These are phyloP conservation scores for Brassicogethes aeneus DNA, from an alignment of 2,888 invertebrate species.

Conservation along the genomic window DNA sequence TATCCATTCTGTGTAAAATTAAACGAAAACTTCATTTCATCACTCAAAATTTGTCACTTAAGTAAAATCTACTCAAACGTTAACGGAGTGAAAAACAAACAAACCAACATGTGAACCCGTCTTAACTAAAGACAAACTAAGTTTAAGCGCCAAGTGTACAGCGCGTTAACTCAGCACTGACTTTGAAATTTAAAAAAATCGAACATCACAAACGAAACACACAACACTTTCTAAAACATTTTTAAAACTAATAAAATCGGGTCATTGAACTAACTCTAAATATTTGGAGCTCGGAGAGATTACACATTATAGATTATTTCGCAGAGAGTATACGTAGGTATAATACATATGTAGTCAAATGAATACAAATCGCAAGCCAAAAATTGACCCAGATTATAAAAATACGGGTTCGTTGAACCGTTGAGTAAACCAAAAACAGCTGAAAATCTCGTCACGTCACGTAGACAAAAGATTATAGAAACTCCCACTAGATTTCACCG, in stretches of 20 bases:
- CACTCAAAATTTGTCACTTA: too few relatives aligned
- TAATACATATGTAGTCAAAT: slow-evolving; percentile 25
- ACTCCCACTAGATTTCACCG: too few relatives aligned
- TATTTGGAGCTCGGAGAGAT: slow-evolving; percentile 17
- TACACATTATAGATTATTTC: slow-evolving; percentile 21
- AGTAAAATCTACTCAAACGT: too few relatives aligned
- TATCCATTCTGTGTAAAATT: background rate
- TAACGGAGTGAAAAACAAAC: too few relatives aligned
- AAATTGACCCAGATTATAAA: slow-evolving; percentile 27
- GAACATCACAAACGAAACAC: background rate
- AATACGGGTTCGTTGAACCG: slow-evolving; percentile 20
- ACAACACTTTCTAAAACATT: background rate
- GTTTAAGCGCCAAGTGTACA: too few relatives aligned
- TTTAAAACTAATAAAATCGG: slow-evolving; percentile 7
- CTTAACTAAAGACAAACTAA: too few relatives aligned
- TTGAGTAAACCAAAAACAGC: slow-evolving; percentile 14
- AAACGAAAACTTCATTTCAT: background rate
- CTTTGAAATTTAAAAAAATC: background rate
- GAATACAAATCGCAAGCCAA: slow-evolving; percentile 21
- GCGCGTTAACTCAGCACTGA: background rate
- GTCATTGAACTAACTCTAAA: slow-evolving; percentile 23
- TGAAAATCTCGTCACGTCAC: slow-evolving; percentile 14
- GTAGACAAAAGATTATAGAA: slow-evolving; percentile 12
- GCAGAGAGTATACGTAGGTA: too few relatives aligned
- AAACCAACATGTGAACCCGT: too few relatives aligned